Base-by-base conservation (phyloP, 2,797 vertebrate species). In the Gastrophryne carolinensis region DNA sequence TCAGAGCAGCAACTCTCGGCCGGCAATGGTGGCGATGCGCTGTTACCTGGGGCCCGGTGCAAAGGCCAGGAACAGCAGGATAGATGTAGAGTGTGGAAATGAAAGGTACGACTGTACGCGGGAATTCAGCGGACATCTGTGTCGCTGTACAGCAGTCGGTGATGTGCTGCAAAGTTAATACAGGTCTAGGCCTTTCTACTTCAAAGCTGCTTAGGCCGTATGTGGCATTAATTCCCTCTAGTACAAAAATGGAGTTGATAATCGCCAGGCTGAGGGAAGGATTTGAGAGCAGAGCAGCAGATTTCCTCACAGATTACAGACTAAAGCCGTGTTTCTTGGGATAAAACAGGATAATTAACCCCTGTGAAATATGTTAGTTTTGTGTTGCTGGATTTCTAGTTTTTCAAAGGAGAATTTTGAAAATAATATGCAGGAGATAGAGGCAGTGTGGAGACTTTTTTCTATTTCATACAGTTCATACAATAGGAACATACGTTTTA, bases 181-280 rank as follows among this genome's bases (percentile, higher is more conserved):
- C 85, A 86, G 84, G 85, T 83, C 87, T 82, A 82, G 84, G 82
- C 84, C 83, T 87, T 89, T 86, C 83, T 84, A 85, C 87, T 86
- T 90, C 86, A 93, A 94, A 96, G 92, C 93, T 83, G 92, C 92
- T 96, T 94, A 94, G 83, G 81, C 86, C 27, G 83, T 91, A 88
- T 87, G 90, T 89, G 87, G 87, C 89, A 90, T 91, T 93, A 91
- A 95, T 94, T 93, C 91, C 88, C 88, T 92, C 87, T 87, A 90
- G 90, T 87, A 91, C 86, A 90, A 91, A 91, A 93, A 91, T 89
- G 86, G 85, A 87, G 82, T 87, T 89, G 88, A 88, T 93, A 93
- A 92, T 94, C 93, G 87, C 88, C 87, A 87, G 85, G 85, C 87
- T 90, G 87, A 89, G 82, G 82, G 80, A 89, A 87, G 92, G 93